Evolutionary conservation across 2,797 vertebrate species (phyloP), one percentile per base, ranked within the genome.

Genomic region (Balearica regulorum): DNA sequence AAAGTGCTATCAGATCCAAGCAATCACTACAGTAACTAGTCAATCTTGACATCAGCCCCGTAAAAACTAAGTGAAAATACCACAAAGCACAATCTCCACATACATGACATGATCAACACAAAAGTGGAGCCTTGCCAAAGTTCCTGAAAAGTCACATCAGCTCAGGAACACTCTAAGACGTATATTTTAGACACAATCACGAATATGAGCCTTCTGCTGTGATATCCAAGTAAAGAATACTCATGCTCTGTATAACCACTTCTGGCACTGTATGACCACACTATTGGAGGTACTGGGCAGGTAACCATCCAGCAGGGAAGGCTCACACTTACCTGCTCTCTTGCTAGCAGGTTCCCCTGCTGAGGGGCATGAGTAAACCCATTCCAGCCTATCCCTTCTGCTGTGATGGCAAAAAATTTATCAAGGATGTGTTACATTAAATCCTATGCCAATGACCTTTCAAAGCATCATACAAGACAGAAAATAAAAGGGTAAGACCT

Each of bases 401-500:
- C 69, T 92, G 51, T 16, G 29, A 90, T 3, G 60, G 70, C n/a
- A 82, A 93, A 39, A 91, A 84, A 65, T 31, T 54, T 69, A 62
- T 37, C 88, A 83, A 54, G 33, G 35, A 49, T 41, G 15, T 21
- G 48, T 70, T 79, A 69, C 6, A 2, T 54, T 76, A 94, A 91
- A 83, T 61, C 48, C 49, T 80, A 71, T 48, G 69, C 49, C 55
- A 78, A 25, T 9, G 19, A 83, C 66, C 37, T 90, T 89, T 77
- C n/a, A 35, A 92, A 90, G 64, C 46, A 87, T 69, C 43, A 31
- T 4, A 41, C 13, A 35, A 62, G 70, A 55, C 9, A 28, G 62
- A 83, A 89, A 82, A 55, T 44, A 76, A 79, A 82, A 93, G 44
- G 51, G 22, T 77, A 49, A 84, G 51, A 87, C 64, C 68, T 89